Percentiles rank a stretch among this genome's conserved stretches.
Conservation (phyloP, 2,113 vertebrate genomes). For the Lamprologus speciosus region DNA sequence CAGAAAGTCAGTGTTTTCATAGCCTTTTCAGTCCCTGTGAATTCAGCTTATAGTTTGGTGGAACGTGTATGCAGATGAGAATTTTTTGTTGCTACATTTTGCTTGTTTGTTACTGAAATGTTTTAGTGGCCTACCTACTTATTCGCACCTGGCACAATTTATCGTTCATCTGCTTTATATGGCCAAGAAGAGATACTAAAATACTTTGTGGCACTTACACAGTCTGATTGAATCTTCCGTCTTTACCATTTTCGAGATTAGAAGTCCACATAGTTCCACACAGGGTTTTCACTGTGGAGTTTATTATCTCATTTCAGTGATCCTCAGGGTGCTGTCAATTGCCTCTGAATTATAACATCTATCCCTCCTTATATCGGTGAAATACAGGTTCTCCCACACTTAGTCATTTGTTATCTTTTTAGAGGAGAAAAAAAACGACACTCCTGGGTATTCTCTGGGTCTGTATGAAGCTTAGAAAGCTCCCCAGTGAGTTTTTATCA, state of each 20-base stretch:
- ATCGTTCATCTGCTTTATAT: not conserved
- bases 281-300: not conserved
- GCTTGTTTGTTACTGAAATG: not conserved
- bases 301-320: conserved; percentile 36
- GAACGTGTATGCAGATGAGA: not conserved
- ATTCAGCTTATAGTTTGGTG: not conserved
- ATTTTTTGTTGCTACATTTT: not conserved
- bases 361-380: conserved; percentile 18
- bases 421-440: not conserved
- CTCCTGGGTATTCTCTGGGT: not conserved
- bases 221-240: not conserved
- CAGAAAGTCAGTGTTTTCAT: not conserved
- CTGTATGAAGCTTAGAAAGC: not conserved
- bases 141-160: not conserved
- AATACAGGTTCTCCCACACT: not conserved
- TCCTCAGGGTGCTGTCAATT: conserved; percentile 38
- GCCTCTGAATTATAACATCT: conserved; percentile 18
- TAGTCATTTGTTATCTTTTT: conserved; percentile 1
- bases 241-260: not conserved
- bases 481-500: not conserved
- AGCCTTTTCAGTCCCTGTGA: not conserved
- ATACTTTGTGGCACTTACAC: not conserved
- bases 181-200: not conserved
- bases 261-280: not conserved
- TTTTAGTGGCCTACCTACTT: not conserved